Evolutionary conservation across 1,140 invertebrate genomes (phyloP), one percentile per base, ranked within the genome.

Genomic region (Papilio polyxenes): DNA sequence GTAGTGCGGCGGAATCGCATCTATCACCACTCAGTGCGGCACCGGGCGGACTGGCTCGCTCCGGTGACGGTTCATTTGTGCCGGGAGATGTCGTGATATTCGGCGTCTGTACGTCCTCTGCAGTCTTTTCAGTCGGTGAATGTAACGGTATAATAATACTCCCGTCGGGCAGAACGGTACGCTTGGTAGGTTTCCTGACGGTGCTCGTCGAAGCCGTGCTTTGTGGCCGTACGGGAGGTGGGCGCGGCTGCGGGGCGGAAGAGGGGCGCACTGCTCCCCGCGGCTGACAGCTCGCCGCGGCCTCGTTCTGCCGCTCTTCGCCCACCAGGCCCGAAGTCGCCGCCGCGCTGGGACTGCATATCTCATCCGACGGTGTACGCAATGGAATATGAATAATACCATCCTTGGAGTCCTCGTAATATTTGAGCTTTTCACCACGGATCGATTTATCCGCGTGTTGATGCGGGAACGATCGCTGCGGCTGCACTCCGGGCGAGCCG

Each of bases 321-420:
- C 49, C 81, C 3, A 20, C 17, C 20, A 81, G 53, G 31, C 53
- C 82, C 3, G 48, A 31, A 4, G 81, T 77, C 2, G 80, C 80
- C 3, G 86, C 81, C 69, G 82, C 83, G 31, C 80, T 82, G 2
- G 81, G 62, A 20, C 82, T 83, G 1, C 87, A 82, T 8, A 83
- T 49, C 82, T 96, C 96, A 83, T 96, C 95, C 0, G 96, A 96
- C n/a, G 96, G 96, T 10, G 96, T 96, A 78, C 96, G 96, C 62
- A 96, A 87, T 4, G 96, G 96, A 85, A 96, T 96, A 79, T 96
- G 95, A 62, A 96, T 96, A 81, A 95, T 95, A 0, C 95, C 96
- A 82, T 96, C 95, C 48, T 95, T 93, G 0, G 96, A 95, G 10
- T 95, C 94, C 83, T 96, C 96, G 84, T 96, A 96, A 89, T 96